Evolutionary conservation across 2,888 invertebrate genomes (phyloP), one percentile per base, ranked within the genome.

Genomic region (Idaea aversata): DNA sequence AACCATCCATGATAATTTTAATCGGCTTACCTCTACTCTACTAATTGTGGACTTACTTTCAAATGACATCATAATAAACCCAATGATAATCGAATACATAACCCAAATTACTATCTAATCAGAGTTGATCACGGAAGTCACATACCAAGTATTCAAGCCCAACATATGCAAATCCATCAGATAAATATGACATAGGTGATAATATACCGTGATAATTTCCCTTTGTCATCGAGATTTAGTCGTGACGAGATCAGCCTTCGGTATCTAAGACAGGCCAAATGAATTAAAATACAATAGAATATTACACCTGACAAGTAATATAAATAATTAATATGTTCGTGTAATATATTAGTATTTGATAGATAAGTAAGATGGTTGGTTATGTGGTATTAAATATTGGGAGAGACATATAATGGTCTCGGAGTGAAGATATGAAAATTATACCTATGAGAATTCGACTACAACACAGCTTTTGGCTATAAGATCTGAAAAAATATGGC

Each of bases 201-300:
- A 66, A 65, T 63, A 65, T 61, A 13, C 58, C n/a, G 15, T 63
- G 15, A 72, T 70, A 67, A 76, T 80, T 59, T 77, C 74, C 78
- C 77, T 83, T 78, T 85, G 87, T 87, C 87, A 75, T 79, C 77
- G 67, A 78, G 82, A 83, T 80, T 72, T 70, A 72, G 73, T 86
- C 91, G 91, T 91, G 92, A 90, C 89, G 76, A 76, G 77, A 80
- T 74, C 77, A 90, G 81, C 92, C 91, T 92, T 91, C 88, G 78
- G 74, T 70, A 74, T 75, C 80, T 83, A 79, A 85, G 85, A 82
- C 85, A 79, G 83, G 81, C 85, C 83, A 79, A 83, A 85, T 85
- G 79, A 84, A 91, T 91, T 91, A 90, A 85, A 91, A 91, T 91
- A 91, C 92, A 91, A 92, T 91, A 78, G 88, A 78, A 77, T 82